Evolutionary conservation across 1,140 invertebrate genomes (phyloP).

Genomic region (Ceratoteleas bidentatus): DNA sequence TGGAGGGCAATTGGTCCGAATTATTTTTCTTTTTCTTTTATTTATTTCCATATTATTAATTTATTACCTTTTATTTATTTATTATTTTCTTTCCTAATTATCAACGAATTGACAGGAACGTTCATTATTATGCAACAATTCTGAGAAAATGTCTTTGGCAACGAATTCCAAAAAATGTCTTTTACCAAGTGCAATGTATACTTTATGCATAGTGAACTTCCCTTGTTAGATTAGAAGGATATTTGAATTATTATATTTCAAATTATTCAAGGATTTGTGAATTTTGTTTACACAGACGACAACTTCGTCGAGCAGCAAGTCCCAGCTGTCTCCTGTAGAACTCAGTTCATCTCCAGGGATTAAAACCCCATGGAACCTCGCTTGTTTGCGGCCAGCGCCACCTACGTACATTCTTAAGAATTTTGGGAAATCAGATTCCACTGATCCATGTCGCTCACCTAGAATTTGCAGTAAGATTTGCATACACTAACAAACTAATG

Average conservation of each 20-base stretch:
- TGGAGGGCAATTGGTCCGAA: too few species aligned
- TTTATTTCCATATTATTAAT: too few species aligned
- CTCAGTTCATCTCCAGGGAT: constrained; percentile 72
- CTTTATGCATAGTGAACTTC: neutral
- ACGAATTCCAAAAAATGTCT: too few species aligned
- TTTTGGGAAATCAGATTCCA: constrained; percentile 74
- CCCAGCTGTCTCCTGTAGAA: constrained; percentile 68
- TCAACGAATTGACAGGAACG: too few species aligned
- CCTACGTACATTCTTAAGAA: constrained; percentile 74
- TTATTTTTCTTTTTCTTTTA: too few species aligned
- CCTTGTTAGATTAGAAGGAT: neutral
- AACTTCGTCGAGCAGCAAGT: constrained; percentile 71
- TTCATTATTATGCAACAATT: too few species aligned
- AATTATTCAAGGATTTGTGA: neutral
- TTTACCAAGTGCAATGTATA: too few species aligned
- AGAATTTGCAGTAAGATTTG: constrained; percentile 75
- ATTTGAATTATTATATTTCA: neutral
- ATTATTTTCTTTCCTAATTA: too few species aligned
- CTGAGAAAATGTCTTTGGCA: too few species aligned
- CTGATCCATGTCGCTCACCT: constrained; percentile 67
- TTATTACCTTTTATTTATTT: too few species aligned
- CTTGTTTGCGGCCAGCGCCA: constrained; percentile 77
- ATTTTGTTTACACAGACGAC: constrained; percentile 15
- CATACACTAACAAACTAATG: too few species aligned
- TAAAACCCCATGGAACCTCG: constrained; percentile 77